Conservation (phyloP, 2,888 invertebrate genomes). For the Acrocyrtus sp. region DNA sequence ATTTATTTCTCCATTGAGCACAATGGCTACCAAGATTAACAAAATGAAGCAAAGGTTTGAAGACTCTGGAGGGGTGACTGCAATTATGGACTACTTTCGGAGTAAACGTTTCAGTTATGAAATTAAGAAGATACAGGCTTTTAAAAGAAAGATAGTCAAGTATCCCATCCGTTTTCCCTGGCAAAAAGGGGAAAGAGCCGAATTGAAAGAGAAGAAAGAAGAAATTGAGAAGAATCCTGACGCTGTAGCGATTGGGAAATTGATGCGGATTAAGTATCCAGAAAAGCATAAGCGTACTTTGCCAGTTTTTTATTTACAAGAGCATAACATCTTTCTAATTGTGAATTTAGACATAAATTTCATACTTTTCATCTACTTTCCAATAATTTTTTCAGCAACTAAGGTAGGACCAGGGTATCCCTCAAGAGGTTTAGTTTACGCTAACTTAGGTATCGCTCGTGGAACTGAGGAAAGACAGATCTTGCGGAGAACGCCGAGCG, state of each 20-base stretch:
- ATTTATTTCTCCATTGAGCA: too few species aligned
- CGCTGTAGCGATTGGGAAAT: conserved; percentile 10
- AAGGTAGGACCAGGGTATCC: conserved; percentile 44
- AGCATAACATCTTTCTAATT: too few species aligned
- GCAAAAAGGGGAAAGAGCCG: conserved; percentile 11
- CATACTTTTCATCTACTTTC: not conserved
- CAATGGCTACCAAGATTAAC: too few species aligned
- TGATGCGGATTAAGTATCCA: conserved; percentile 43
- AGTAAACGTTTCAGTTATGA: too few species aligned
- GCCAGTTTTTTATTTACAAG: too few species aligned
- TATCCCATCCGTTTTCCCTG: conserved; percentile 24
- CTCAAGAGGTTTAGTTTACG: conserved; percentile 25
- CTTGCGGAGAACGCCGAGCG: conserved; percentile 18
- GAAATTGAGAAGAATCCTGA: conserved; percentile 13
- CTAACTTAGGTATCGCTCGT: conserved; percentile 39
- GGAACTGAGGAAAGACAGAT: conserved; percentile 25
- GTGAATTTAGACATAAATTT: not conserved
- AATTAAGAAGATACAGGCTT: conserved; percentile 11
- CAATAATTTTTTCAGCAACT: conserved; percentile 11
- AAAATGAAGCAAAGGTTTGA: too few species aligned
- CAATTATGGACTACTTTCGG: too few species aligned
- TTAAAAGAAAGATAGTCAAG: not conserved
- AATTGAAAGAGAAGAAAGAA: conserved; percentile 12
- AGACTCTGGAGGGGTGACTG: too few species aligned
- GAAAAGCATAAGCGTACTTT: conserved; percentile 34